A percentile compares a stretch with the other conserved stretches of the same genome.
Evolutionary conservation across 2,888 invertebrate species (phyloP).

Genomic region (Leptinotarsa juncta): DNA sequence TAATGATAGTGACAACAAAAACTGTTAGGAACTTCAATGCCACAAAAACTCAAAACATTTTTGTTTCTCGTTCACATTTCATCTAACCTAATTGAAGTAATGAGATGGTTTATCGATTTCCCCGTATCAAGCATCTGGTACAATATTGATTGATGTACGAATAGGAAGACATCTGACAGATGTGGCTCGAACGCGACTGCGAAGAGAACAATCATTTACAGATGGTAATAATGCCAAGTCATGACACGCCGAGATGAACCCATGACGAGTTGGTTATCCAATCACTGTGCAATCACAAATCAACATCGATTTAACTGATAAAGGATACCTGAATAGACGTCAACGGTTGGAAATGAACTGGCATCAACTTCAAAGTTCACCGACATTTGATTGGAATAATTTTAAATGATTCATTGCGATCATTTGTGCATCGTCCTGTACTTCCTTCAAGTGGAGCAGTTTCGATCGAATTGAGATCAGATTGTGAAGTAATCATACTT

Average conservation of each 20-base stretch:
- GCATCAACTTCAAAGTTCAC: conserved; percentile 36
- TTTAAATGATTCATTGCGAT: conserved; percentile 41
- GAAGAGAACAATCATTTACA: conserved; percentile 47
- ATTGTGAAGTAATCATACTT: background rate
- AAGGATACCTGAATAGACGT: conserved; percentile 33
- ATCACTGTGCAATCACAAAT: conserved; percentile 48
- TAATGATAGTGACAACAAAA: no score
- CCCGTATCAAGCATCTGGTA: background rate
- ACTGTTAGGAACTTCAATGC: no score
- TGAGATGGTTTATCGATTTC: background rate
- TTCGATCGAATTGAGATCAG: background rate
- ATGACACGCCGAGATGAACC: conserved; percentile 48
- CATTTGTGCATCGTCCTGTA: conserved; percentile 16
- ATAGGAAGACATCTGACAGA: conserved; percentile 48
- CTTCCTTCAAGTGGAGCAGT: background rate
- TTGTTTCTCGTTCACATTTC: background rate
- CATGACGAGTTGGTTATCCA: conserved; percentile 45
- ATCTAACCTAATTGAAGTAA: background rate
- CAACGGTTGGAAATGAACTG: conserved; percentile 27
- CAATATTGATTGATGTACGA: conserved; percentile 39
- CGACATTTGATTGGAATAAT: conserved; percentile 41
- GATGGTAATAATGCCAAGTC: conserved; percentile 48
- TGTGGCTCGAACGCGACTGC: conserved; percentile 42
- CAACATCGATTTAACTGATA: conserved; percentile 42
- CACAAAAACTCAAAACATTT: no score